Evolutionary conservation across 2,113 vertebrate species (phyloP), one percentile per base, ranked within the genome.

Genomic region (Stomatorhinus ivindoensis): DNA sequence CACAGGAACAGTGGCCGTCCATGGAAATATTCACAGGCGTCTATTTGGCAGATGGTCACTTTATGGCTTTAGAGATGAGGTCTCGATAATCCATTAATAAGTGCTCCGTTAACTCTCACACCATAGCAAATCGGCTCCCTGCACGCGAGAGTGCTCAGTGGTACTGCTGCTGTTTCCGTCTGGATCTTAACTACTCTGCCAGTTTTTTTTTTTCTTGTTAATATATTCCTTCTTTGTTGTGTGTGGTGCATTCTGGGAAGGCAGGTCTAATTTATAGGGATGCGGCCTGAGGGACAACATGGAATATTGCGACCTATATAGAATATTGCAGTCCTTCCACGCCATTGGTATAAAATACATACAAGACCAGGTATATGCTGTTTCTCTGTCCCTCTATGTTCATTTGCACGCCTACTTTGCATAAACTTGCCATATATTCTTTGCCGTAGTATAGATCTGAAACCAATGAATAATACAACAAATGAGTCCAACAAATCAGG

Each of bases 1-100:
- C 69, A 90, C 88, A 58, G 69, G 89, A 86, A 89, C 92, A 90
- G 93, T 55, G 88, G 86, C 87, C 61, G 69, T 91, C 48, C 89
- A 87, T 83, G 82, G 88, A 92, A 90, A 53, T 86, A 51, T 86
- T 44, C 39, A 24, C 87, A 44, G 55, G 27, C 53, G 65, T 19
- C 53, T 55, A 53, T 82, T 48, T 90, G 87, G 88, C 73, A 35
- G 76, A 82, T 89, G 48, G 73, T 83, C 84, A n/a, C 31, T 27
- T 83, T 83, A 83, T 55, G 76, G 48, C 48, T 9, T 55, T 82
- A 8, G 55, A 24, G 87, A 87, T 65, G 55, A 87, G 17, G 87
- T 65, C 55, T 87, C 51, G 73, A 89, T 89, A 89, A 89, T 89
- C 76, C 88, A 53, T 31, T 53, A 83, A 55, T 82, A 83, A 83